Evolutionary conservation across 1,140 invertebrate species (phyloP).

Genomic region (Acromyrmex heyeri): DNA sequence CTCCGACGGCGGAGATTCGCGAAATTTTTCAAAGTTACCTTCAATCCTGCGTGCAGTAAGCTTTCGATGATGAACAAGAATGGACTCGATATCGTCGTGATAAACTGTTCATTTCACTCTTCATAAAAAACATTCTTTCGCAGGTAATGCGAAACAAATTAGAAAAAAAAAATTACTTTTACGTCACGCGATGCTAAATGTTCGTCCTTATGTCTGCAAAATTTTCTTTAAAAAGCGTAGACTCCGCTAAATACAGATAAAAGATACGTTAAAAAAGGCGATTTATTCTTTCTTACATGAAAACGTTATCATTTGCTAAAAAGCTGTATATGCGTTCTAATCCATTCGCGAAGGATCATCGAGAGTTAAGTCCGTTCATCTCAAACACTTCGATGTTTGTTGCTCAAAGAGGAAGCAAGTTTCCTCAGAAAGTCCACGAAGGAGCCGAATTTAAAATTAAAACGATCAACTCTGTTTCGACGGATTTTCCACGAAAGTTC

Average conservation of each 20-base stretch:
- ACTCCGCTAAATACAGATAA: constrained; percentile 20
- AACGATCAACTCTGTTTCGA: not conserved
- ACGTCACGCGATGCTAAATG: not conserved
- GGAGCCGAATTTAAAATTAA: not conserved
- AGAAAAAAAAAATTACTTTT: not conserved
- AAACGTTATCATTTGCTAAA: constrained; percentile 29
- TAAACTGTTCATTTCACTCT: not conserved
- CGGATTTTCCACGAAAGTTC: not conserved
- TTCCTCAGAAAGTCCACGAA: not conserved
- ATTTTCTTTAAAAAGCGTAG: constrained; percentile 18
- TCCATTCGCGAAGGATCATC: constrained; percentile 4
- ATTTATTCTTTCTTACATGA: constrained; percentile 5
- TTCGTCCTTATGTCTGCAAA: not conserved
- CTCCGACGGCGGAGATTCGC: not conserved
- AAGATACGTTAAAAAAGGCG: constrained; percentile 24
- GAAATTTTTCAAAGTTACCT: not conserved
- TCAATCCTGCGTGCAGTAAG: not conserved
- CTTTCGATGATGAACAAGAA: not conserved
- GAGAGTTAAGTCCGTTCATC: not conserved
- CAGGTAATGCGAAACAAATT: not conserved
- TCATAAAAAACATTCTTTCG: constrained; percentile 5
- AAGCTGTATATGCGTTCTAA: not conserved
- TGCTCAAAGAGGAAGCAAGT: not conserved
- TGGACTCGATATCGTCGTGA: not conserved
- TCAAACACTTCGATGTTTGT: not conserved